Evolutionary conservation across 2,113 vertebrate genomes (phyloP).

Genomic region (Leptodactylus fuscus): DNA sequence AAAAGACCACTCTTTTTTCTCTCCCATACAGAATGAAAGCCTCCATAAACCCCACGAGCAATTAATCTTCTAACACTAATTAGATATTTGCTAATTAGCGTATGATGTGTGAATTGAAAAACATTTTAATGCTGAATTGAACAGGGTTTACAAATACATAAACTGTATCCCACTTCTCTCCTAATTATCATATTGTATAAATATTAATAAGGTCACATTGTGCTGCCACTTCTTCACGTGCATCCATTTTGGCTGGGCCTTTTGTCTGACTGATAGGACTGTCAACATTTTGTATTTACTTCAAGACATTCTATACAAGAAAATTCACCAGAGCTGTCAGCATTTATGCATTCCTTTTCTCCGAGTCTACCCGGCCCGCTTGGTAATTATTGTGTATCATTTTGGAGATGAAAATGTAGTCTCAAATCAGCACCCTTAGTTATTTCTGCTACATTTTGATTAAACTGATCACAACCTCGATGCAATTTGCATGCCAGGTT

Average conservation of each 20-base stretch:
- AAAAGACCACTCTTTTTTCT: slow-evolving; percentile 75
- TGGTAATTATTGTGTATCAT: slow-evolving; percentile 66
- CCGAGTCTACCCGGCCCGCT: slow-evolving; percentile 66
- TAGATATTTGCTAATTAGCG: slow-evolving; percentile 96
- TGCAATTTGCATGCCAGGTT: slow-evolving; percentile 66
- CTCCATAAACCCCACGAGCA: slow-evolving; percentile 85
- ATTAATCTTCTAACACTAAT: slow-evolving; percentile 96
- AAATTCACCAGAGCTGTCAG: slow-evolving; percentile 79
- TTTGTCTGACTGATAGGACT: slow-evolving; percentile 80
- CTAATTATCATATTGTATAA: slow-evolving; percentile 84
- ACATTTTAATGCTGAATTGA: slow-evolving; percentile 88
- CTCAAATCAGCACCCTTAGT: slow-evolving; percentile 63
- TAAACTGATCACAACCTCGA: slow-evolving; percentile 64
- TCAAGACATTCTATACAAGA: slow-evolving; percentile 75
- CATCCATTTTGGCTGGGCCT: slow-evolving; percentile 74
- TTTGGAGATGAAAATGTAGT: slow-evolving; percentile 67
- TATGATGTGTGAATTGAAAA: slow-evolving; percentile 91
- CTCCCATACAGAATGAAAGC: slow-evolving; percentile 82
- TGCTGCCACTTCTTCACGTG: slow-evolving; percentile 74
- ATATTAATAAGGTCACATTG: slow-evolving; percentile 88
- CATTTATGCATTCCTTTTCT: slow-evolving; percentile 75
- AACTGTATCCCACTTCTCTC: slow-evolving; percentile 75
- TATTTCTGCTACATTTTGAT: slow-evolving; percentile 63
- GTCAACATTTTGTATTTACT: slow-evolving; percentile 84
- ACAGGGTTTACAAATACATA: slow-evolving; percentile 82